phyloP scores from a whole-genome alignment of 1,140 invertebrate species.

The Drosophila truncata region DNA sequence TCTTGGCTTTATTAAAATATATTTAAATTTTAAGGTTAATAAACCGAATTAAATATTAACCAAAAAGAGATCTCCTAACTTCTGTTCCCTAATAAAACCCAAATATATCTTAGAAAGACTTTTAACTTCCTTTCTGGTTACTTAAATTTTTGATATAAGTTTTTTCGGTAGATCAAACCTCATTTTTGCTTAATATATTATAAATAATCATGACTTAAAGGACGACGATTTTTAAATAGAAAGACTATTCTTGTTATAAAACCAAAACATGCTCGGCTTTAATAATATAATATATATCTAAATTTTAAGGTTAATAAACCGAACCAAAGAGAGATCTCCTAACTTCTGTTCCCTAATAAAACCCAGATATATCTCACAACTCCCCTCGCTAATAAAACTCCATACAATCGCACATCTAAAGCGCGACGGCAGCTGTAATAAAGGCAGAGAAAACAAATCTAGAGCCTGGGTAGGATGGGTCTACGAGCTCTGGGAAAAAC shows the following conservation, averaged over 20 bases:
- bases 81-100: not conserved
- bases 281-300: not conserved
- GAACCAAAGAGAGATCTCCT: not conserved
- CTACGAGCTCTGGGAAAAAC: not conserved
- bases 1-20: too few species aligned
- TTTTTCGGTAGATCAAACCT: too few species aligned
- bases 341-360: not conserved
- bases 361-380: not conserved
- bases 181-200: too few species aligned
- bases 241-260: not conserved
- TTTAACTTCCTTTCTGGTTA: not conserved
- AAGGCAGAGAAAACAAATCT: slow-evolving; percentile 27
- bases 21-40: not conserved
- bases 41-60: too few species aligned
- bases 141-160: too few species aligned
- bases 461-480: not conserved
- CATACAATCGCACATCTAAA: slow-evolving; percentile 10
- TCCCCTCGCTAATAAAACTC: slow-evolving; percentile 21
- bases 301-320: not conserved
- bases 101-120: not conserved
- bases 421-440: slow-evolving; percentile 27
- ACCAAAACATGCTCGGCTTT: not conserved
- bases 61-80: not conserved
- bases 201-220: too few species aligned
- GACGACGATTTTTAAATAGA: not conserved